Percentiles rank a stretch among this genome's conserved stretches.
These are phyloP conservation scores for Nicator chloris DNA, from an alignment of 2,113 vertebrate genomes.

Conservation along the genomic window DNA sequence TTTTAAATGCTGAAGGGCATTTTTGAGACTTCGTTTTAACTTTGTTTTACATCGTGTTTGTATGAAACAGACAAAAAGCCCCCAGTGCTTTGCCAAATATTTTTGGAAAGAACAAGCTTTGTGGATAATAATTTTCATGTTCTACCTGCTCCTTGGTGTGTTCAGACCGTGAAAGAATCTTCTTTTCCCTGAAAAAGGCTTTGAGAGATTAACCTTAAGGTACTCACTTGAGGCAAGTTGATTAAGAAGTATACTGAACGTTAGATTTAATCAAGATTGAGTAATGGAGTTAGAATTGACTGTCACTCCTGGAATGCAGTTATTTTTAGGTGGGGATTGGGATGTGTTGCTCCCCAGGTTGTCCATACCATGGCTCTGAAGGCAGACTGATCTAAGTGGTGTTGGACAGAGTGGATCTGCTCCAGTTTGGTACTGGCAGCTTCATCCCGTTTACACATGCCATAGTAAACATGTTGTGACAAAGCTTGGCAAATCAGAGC, in stretches of 20 bases:
- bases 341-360: not conserved
- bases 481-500: not conserved
- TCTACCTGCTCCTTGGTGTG: constrained; percentile 1
- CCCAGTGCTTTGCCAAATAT: not conserved
- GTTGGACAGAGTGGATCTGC: not conserved
- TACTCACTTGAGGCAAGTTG: not conserved
- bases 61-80: not conserved
- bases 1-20: constrained; percentile 12
- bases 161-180: not conserved
- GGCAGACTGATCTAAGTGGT: not conserved
- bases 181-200: not conserved
- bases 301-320: not conserved
- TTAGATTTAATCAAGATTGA: constrained; percentile 46
- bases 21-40: constrained; percentile 1
- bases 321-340: not conserved
- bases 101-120: constrained; percentile 2
- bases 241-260: not conserved
- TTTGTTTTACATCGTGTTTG: not conserved
- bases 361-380: not conserved
- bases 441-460: not conserved
- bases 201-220: not conserved
- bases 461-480: fast-evolving
- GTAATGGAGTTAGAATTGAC: constrained; percentile 9
- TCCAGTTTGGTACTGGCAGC: not conserved
- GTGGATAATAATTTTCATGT: not conserved